Evolutionary conservation across 2,797 vertebrate species (phyloP), one percentile per base, ranked within the genome.

Genomic region (Schizopygopsis malacanthus): DNA sequence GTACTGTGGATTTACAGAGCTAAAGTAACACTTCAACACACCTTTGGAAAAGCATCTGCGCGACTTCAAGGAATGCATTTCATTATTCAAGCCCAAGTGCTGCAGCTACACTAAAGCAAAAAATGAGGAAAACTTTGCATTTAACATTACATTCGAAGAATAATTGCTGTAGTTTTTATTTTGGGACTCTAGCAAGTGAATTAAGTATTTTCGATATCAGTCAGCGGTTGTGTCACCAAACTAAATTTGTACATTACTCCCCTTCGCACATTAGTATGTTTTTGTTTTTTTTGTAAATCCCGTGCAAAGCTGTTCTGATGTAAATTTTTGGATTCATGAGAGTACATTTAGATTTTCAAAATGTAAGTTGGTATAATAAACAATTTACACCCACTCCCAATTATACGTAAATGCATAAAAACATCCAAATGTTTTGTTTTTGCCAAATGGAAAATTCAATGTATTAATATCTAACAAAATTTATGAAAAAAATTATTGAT

Each of bases 1-100:
- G 79, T 85, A 77, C 47, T 41, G 28, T 52, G 28, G 77, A 77
- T 86, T 79, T 86, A 82, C 54, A 78, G 41, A 50, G 83, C 63
- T 79, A 43, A 85, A 72, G 73, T 50, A 47, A 71, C 73, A 85
- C 75, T 76, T 79, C 77, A 52, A 47, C 78, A 75, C 73, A 81
- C 86, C 79, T 84, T 67, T 15, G 12, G 7, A 47, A 79, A 82
- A 61, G 63, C 39, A 78, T 50, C 71, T 54, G 47, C 18, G 0
- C 25, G 7, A 52, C 22, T 78, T 54, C 25, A 18, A 76, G 50
- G 18, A 50, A 86, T 18, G 33, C 28, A 65, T 39, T 70, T n/a
- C 28, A 81, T 67, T 81, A 52, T 16, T 70, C 16, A 76, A 22
- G 41, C 12, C 25, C 25, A 63, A 15, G 45, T 5, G 11, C 18